A percentile compares a stretch with the other conserved stretches of the same genome.
Evolutionary conservation across 1,140 invertebrate species (phyloP).

Genomic region (Drosophila mayri): DNA sequence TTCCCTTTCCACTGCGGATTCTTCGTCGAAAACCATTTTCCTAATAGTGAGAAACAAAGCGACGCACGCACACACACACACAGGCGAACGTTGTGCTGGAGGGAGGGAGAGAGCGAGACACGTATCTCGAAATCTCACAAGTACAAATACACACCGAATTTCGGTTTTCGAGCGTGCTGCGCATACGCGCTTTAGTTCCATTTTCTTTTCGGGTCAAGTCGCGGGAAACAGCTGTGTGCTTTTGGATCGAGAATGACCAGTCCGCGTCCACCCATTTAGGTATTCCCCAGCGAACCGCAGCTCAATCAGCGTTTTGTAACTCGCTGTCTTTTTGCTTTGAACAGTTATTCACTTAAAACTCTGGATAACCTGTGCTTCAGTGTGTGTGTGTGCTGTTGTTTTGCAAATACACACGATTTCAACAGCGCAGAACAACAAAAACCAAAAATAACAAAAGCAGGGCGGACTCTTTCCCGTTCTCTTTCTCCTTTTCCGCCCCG

Average conservation of each 20-base stretch:
- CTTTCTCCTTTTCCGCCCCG: constrained; percentile 30
- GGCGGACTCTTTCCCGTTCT: constrained; percentile 57
- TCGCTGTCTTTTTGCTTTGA: constrained; percentile 51
- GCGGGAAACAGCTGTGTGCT: constrained; percentile 44
- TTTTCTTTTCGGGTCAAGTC: constrained; percentile 44
- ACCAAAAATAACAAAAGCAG: constrained; percentile 47
- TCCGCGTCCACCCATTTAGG: constrained; percentile 60
- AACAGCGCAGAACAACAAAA: constrained; percentile 51
- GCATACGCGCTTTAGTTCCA: constrained; percentile 41
- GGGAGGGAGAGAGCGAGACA: constrained; percentile 35
- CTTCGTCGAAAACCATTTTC: constrained; percentile 38
- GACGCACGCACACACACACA: constrained; percentile 24
- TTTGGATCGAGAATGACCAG: constrained; percentile 50
- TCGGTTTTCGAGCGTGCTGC: constrained; percentile 42
- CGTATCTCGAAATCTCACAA: constrained; percentile 40
- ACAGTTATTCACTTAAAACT: constrained; percentile 61
- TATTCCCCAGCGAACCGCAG: constrained; percentile 68
- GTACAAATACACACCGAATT: constrained; percentile 19
- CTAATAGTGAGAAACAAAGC: constrained; percentile 43
- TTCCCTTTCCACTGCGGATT: constrained; percentile 34
- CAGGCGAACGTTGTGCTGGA: background rate
- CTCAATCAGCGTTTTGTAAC: constrained; percentile 63
- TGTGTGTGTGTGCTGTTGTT: constrained; percentile 33
- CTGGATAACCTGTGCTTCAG: constrained; percentile 24
- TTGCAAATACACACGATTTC: constrained; percentile 64